Evolutionary conservation across 2,113 vertebrate genomes (phyloP), one percentile per base, ranked within the genome.

Genomic region (Geococcyx californianus): DNA sequence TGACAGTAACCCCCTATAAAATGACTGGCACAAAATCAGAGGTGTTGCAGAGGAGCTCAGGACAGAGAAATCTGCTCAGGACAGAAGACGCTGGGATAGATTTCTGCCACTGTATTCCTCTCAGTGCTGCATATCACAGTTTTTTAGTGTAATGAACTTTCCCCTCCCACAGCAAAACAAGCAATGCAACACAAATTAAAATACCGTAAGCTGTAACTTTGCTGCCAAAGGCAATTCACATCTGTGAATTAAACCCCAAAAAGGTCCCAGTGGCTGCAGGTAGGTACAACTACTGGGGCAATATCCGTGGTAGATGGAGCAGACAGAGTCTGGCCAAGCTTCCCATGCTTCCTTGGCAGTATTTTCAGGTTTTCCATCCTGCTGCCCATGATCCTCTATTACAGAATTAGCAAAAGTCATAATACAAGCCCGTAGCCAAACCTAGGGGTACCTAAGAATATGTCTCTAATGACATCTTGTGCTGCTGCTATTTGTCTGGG

Each of bases 211-310:
- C 3, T 59, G 38, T 49, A 42, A 58, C 44, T 31, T 60, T 40
- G 51, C 42, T 56, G 54, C 29, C 62, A 54, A 36, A 75, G 68
- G 24, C 33, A 21, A 23, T 2, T 44, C 23, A 5, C 45, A 40
- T 3, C 29, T 11, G 49, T 9, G 59, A 62, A 47, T 9, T 26
- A 72, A 77, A n/a, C 4, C 45, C 10, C 1, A 9, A 80, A 11
- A 16, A 34, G 14, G 23, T 21, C 28, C 28, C 47, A 17, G 47
- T 7, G 58, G 34, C 45, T 42, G 40, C 33, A 84, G 52, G 28
- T 23, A 51, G 40, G 24, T 28, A 45, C 1, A 1, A 13, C 54
- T 17, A 12, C 51, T 2, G 16, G 33, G 6, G 40, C 1, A 1
- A 85, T 51, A 67, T 11, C 67, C 3, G 2, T 12, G 42, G 40